A percentile compares a stretch with the other conserved stretches of the same genome.
Conservation (phyloP, 2,113 vertebrate species). For the Passer domesticus region DNA sequence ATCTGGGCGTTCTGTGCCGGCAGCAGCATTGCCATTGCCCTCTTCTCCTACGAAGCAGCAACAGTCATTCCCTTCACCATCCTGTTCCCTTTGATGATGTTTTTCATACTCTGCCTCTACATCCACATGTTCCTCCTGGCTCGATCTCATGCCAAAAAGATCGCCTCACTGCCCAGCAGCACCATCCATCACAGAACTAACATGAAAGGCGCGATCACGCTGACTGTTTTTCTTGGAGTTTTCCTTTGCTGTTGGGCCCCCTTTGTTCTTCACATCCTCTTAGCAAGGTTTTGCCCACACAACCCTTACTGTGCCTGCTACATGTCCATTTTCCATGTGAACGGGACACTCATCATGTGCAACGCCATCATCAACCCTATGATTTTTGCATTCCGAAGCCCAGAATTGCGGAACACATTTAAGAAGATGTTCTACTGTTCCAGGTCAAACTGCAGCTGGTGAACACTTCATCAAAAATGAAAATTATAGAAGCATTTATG, state of each 20-base stretch:
- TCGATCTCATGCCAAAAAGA: constrained; percentile 84
- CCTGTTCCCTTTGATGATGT: constrained; percentile 83
- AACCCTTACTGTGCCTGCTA: constrained; percentile 96
- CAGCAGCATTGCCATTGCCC: constrained; percentile 81
- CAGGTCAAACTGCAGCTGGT: constrained; percentile 26
- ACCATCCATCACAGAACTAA: constrained; percentile 68
- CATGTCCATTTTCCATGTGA: constrained; percentile 88
- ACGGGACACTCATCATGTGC: constrained; percentile 88
- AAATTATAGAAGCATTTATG: neutral
- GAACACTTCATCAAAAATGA: neutral
- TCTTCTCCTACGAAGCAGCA: constrained; percentile 78
- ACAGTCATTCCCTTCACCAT: constrained; percentile 85
- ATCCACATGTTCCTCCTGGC: constrained; percentile 92
- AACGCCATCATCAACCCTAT: constrained; percentile 90
- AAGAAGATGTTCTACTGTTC: constrained; percentile 83
- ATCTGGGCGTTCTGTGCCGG: constrained; percentile 84
- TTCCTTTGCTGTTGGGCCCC: constrained; percentile 93
- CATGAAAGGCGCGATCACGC: constrained; percentile 85
- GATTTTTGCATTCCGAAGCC: constrained; percentile 92
- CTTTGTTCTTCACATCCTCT: constrained; percentile 88
- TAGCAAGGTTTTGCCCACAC: constrained; percentile 85
- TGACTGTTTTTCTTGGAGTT: constrained; percentile 91
- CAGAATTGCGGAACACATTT: constrained; percentile 85
- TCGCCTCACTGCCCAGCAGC: constrained; percentile 73
- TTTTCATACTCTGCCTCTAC: constrained; percentile 87